Evolutionary conservation across 2,888 invertebrate species (phyloP).

Genomic region (Spodoptera picta): DNA sequence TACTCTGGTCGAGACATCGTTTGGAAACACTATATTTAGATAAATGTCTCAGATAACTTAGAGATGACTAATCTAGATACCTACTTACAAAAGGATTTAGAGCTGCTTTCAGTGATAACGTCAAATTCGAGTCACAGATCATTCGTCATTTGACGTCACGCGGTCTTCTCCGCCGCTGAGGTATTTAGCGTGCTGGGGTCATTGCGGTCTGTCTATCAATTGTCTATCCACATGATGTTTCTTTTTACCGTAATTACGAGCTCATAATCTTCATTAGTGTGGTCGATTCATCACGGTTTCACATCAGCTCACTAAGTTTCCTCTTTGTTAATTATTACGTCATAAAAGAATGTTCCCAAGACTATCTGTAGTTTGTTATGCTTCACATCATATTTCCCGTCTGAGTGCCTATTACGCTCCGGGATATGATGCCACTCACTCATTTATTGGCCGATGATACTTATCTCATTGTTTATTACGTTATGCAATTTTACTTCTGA

Average conservation of each 20-base stretch:
- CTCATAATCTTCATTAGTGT: conserved; percentile 63
- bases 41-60: conserved; percentile 26
- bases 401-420: conserved; percentile 68
- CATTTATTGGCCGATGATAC: conserved; percentile 67
- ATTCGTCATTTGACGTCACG: conserved; percentile 24
- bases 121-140: conserved; percentile 12
- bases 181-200: conserved; percentile 23
- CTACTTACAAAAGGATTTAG: conserved; percentile 17
- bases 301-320: conserved; percentile 72
- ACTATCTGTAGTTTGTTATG: conserved; percentile 67
- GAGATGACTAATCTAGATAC: conserved; percentile 36
- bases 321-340: conserved; percentile 75
- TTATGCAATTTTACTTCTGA: conserved; percentile 52
- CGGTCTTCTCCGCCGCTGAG: background rate
- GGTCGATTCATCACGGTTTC: conserved; percentile 71
- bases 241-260: conserved; percentile 40
- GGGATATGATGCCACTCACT: conserved; percentile 66
- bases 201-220: conserved; percentile 25
- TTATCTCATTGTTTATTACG: conserved; percentile 69
- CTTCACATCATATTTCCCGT: conserved; percentile 73
- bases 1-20: conserved; percentile 35
- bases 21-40: conserved; percentile 34
- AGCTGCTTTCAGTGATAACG: conserved; percentile 18
- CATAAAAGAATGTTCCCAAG: conserved; percentile 80
- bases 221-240: conserved; percentile 28